Percentiles rank a stretch among this genome's conserved stretches.
These are phyloP conservation scores for Pectinophora gossypiella DNA, from an alignment of 1,140 invertebrate genomes.

Conservation along the genomic window DNA sequence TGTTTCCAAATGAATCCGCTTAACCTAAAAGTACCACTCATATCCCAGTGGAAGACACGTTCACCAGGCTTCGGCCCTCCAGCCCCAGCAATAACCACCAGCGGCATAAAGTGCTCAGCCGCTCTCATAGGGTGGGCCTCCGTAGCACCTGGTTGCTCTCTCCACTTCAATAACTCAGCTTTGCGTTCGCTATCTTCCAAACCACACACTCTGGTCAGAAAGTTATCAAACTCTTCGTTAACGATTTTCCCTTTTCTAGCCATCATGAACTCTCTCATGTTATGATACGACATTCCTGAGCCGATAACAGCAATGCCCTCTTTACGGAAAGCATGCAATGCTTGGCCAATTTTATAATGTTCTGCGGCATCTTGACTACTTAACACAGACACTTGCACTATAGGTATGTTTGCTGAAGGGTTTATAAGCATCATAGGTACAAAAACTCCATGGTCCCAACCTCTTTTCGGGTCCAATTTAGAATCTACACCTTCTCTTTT, in stretches of 20 bases:
- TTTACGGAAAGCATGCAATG: slow-evolving; percentile 48
- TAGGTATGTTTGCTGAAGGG: slow-evolving; percentile 56
- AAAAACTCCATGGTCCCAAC: slow-evolving; percentile 69
- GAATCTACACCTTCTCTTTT: slow-evolving; percentile 46
- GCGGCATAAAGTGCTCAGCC: slow-evolving; percentile 65
- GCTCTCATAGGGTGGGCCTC: slow-evolving; percentile 53
- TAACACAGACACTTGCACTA: slow-evolving; percentile 57
- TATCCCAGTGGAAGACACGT: slow-evolving; percentile 64
- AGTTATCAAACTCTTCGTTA: slow-evolving; percentile 61
- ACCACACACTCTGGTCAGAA: slow-evolving; percentile 46
- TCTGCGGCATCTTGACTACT: slow-evolving; percentile 48
- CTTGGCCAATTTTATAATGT: slow-evolving; percentile 57
- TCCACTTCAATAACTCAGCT: slow-evolving; percentile 41
- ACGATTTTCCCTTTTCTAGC: slow-evolving; percentile 29
- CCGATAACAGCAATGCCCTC: slow-evolving; percentile 60
- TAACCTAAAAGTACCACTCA: slow-evolving; percentile 49
- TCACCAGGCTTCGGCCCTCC: slow-evolving; percentile 45
- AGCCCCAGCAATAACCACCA: slow-evolving; percentile 59
- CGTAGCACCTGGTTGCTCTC: slow-evolving; percentile 42
- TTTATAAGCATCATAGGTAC: slow-evolving; percentile 66
- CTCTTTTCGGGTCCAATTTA: slow-evolving; percentile 51
- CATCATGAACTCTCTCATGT: slow-evolving; percentile 60
- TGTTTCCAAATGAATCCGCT: slow-evolving; percentile 60
- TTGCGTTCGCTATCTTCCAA: slow-evolving; percentile 34
- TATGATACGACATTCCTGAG: slow-evolving; percentile 67